These are phyloP conservation scores for Sebastes taczanowskii DNA, from an alignment of 2,797 vertebrate species.

Conservation along the genomic window DNA sequence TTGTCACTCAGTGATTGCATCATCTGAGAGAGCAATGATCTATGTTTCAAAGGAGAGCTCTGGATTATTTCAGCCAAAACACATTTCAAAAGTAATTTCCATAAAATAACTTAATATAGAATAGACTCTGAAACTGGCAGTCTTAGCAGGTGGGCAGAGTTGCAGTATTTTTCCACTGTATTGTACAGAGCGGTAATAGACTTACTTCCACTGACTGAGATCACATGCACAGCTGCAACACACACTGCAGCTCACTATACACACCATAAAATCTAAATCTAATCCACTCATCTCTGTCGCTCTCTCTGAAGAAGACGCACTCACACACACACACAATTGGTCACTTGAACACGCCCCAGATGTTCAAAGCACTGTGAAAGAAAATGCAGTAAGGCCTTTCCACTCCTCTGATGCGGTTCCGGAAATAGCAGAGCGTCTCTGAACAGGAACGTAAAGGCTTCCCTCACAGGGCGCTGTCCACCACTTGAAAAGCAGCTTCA, in stretches of 20 bases:
- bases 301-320: conserved; percentile 6
- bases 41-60: not conserved
- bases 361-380: conserved; percentile 58
- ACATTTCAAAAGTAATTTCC: not conserved
- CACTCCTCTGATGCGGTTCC: conserved; percentile 42
- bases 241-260: conserved; percentile 20
- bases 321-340: not conserved
- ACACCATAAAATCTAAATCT: conserved; percentile 27
- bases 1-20: not conserved
- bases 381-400: conserved; percentile 44
- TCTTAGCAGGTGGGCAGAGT: not conserved
- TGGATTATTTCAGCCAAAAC: not conserved
- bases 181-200: conserved; percentile 1
- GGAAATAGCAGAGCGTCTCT: conserved; percentile 44
- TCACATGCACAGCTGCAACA: conserved; percentile 37
- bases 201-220: conserved; percentile 16
- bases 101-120: not conserved
- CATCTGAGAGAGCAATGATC: conserved; percentile 10
- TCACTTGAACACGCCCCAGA: conserved; percentile 50
- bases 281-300: conserved; percentile 41
- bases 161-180: conserved; percentile 7
- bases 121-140: not conserved
- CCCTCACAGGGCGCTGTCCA: conserved; percentile 26
- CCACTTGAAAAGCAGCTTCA: conserved; percentile 30
- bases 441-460: conserved; percentile 26